Evolutionary conservation across 2,888 invertebrate species (phyloP).

Genomic region (Lordiphosa andalusiaca): DNA sequence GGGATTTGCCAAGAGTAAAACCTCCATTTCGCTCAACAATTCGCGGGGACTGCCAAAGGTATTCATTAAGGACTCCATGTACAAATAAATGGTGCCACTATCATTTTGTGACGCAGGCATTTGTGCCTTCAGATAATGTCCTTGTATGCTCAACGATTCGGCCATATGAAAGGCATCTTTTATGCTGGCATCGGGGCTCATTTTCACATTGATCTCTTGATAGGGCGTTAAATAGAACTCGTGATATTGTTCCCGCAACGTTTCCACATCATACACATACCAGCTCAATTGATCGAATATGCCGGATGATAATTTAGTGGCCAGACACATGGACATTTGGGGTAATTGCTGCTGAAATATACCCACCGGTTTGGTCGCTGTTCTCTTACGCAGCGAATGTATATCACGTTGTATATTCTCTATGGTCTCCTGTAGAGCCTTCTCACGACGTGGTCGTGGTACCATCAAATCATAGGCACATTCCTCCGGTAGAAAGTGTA

Average conservation of each 20-base stretch:
- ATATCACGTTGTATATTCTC: constrained; percentile 52
- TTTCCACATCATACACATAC: constrained; percentile 73
- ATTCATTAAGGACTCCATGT: constrained; percentile 66
- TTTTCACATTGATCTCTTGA: constrained; percentile 56
- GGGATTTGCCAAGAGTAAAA: constrained; percentile 45
- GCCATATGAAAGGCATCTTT: constrained; percentile 23
- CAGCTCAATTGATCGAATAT: constrained; percentile 73
- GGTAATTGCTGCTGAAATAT: constrained; percentile 68
- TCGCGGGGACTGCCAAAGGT: constrained; percentile 51
- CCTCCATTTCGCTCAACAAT: constrained; percentile 45
- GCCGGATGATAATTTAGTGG: constrained; percentile 42
- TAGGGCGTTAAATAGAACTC: constrained; percentile 62
- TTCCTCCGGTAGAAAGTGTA: constrained; percentile 72
- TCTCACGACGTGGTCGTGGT: constrained; percentile 56
- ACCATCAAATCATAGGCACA: constrained; percentile 65
- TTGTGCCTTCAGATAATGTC: constrained; percentile 51
- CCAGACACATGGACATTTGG: constrained; percentile 67
- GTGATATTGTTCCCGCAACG: constrained; percentile 63
- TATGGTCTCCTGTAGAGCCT: constrained; percentile 43
- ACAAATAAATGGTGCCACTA: constrained; percentile 52
- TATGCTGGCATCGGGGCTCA: constrained; percentile 36
- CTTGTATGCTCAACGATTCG: constrained; percentile 54
- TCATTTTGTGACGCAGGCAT: constrained; percentile 49
- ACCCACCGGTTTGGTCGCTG: constrained; percentile 61
- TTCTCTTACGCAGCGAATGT: constrained; percentile 52